Percentiles rank a stretch among this genome's conserved stretches.
These are phyloP conservation scores for Ctenopoma kingsleyae DNA, from an alignment of 2,797 vertebrate genomes.

Conservation along the genomic window DNA sequence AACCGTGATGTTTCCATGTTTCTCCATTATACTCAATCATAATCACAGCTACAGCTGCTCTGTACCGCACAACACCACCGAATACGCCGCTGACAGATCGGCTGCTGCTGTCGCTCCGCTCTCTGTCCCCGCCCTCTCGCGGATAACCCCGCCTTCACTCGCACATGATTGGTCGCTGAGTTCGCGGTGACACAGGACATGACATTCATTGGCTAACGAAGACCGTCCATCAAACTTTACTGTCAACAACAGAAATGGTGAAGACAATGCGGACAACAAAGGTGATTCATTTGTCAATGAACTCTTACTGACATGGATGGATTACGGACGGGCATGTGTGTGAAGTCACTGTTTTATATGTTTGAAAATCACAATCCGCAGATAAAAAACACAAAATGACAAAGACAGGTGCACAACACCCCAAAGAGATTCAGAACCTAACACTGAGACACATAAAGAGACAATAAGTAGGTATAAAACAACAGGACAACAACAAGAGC, in stretches of 20 bases:
- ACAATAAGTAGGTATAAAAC: neutral
- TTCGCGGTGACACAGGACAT: accelerated
- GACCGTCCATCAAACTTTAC: conserved; percentile 35
- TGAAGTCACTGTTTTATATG: neutral
- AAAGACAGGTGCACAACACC: neutral
- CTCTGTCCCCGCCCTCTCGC: conserved; percentile 33
- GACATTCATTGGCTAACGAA: conserved; percentile 14
- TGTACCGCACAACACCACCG: conserved; percentile 8
- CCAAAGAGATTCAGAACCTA: neutral
- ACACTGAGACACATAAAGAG: neutral
- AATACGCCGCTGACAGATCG: conserved; percentile 50
- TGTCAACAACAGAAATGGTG: conserved; percentile 79
- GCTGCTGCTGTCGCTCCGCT: neutral
- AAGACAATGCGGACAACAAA: conserved; percentile 61
- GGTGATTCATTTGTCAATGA: conserved; percentile 45
- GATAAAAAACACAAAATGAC: neutral
- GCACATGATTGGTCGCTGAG: conserved; percentile 23
- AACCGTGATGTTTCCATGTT: conserved; percentile 51
- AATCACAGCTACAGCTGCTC: conserved; percentile 23
- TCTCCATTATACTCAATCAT: conserved; percentile 50
- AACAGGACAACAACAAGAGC: too few species aligned
- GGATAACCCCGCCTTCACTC: neutral
- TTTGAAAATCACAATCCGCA: neutral
- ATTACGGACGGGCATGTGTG: neutral
- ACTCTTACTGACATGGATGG: neutral